Base-by-base conservation (phyloP, 2,797 vertebrate genomes). In the Epinephelus coioides region DNA sequence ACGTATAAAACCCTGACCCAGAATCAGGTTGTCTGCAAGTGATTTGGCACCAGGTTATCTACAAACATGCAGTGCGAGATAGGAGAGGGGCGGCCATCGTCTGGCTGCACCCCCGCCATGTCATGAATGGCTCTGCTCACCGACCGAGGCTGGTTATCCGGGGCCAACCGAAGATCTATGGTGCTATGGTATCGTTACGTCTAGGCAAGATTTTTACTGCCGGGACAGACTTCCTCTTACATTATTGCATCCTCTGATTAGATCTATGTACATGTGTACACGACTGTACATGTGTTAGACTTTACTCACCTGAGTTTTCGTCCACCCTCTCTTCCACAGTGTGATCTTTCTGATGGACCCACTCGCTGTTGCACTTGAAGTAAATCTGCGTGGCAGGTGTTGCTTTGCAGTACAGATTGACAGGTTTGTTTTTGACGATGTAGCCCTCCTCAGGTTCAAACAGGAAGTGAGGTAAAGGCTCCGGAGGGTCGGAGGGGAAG, bases 261-360 rank as follows among this genome's bases (percentile, higher is more conserved):
- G 23, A 53, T 51, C 11, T 47, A 8, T 72, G 44, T 46, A n/a
- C 19, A 9, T 51, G 21, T 4, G 21, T 3, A 6, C 25, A 23
- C 38, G 25, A 14, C 21, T 18, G 18, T 34, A 18, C 5, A 0
- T 23, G 61, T 40, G 6, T 14, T 0, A 8, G 38, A 59, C 63
- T 76, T 73, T 67, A 91, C 96, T 96, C 77, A 99, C 97, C 97
- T 44, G 97, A 97, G 78, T 96, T 98, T 89, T 98, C 97, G 1
- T 98, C 97, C 79, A 99, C 95, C 80, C 96, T 95, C 90, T 99
- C 97, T 0, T 98, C 97, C 73, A 97, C 97, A 1, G 96, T 95
- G 49, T 98, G 97, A 87, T 98, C 97, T 88, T 98, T 98, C 93
- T 99, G 97, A 91, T 99, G 97, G 79, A 99, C 97, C 97, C 97